Base-by-base conservation (phyloP, 2,888 invertebrate genomes). In the Cheilosia soror region DNA sequence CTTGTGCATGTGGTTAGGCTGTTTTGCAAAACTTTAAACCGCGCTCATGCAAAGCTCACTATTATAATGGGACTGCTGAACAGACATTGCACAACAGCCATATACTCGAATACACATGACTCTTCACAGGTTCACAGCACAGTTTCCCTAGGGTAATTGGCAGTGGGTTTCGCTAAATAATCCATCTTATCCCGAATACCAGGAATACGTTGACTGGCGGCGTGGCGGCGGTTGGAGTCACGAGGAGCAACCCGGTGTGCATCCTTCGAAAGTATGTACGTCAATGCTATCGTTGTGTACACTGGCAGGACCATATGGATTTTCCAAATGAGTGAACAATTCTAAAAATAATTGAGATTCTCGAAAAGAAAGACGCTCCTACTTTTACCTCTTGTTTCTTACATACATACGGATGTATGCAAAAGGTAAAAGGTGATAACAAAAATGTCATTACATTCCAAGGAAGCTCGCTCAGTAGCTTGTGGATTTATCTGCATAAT, bases 261-360 rank as follows among this genome's bases (percentile, higher is more conserved):
- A 66, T 72, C 29, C 37, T 25, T 78, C 4, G 13, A 44, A 80
- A 62, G 53, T 68, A 68, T 75, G 80, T 80, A 68, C 80, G 80
- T 80, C 73, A 80, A 75, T 80, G 66, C 42, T 65, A 31, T 44
- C 31, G 6, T 60, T 25, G 44, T 75, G 51, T 58, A 57, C 58
- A 63, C 62, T 62, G 37, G 44, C n/a, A 72, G 51, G 37, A 53
- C 11, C 31, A 2, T 40, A 37, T 20, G 29, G 25, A 73, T 73
- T 78, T 78, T 78, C 68, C 78, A 78, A 63, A 57, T 58, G 78
- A 63, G 25, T 83, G 62, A 78, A 57, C 78, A 62, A 29, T 57
- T 68, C 82, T 78, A 83, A 78, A 83, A 68, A 78, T 83, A 83
- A 25, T 20, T 29, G 29, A 72, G 66, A 78, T 72, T 57, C 47